Conservation (phyloP, 2,888 invertebrate species). For the Epicampocera succincta region DNA sequence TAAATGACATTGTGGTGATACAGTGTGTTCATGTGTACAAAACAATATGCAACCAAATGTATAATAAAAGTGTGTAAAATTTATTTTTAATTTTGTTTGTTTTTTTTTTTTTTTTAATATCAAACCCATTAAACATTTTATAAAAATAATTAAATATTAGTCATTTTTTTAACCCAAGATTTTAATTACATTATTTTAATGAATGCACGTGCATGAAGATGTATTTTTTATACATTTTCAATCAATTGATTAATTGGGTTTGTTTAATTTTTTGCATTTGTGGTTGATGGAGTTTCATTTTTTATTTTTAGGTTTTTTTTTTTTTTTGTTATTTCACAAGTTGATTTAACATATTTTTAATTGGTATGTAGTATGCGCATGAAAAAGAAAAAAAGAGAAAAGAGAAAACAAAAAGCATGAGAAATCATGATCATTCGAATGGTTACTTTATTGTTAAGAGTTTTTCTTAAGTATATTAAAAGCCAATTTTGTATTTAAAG, state of each 20-base stretch:
- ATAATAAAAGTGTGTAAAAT: conserved; percentile 39
- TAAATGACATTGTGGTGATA: conserved; percentile 55
- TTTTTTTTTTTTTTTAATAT: conserved; percentile 25
- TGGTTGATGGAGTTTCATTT: conserved; percentile 72
- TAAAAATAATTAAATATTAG: conserved; percentile 16
- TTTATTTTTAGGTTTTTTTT: conserved; percentile 49
- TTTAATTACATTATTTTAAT: conserved; percentile 64
- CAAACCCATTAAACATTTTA: conserved; percentile 36
- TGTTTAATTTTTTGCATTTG: conserved; percentile 60
- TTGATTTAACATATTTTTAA: conserved; percentile 67
- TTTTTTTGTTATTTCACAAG: conserved; percentile 66
- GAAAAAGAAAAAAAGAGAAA: conserved; percentile 79
- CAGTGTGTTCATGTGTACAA: conserved; percentile 47
- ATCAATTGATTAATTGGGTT: conserved; percentile 53
- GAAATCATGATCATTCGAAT: conserved; percentile 69
- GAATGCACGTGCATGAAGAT: conserved; percentile 76
- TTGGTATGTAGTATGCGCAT: conserved; percentile 79
- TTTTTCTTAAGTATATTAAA: conserved; percentile 53
- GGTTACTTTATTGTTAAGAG: conserved; percentile 45
- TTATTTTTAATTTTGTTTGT: conserved; percentile 29
- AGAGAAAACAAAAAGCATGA: conserved; percentile 79
- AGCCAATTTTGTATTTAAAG: conserved; percentile 45
- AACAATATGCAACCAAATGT: conserved; percentile 31
- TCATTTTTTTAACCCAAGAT: conserved; percentile 49
- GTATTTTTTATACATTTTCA: conserved; percentile 78